Base-by-base conservation (phyloP, 1,140 invertebrate genomes). In the Drosophila bipectinata region DNA sequence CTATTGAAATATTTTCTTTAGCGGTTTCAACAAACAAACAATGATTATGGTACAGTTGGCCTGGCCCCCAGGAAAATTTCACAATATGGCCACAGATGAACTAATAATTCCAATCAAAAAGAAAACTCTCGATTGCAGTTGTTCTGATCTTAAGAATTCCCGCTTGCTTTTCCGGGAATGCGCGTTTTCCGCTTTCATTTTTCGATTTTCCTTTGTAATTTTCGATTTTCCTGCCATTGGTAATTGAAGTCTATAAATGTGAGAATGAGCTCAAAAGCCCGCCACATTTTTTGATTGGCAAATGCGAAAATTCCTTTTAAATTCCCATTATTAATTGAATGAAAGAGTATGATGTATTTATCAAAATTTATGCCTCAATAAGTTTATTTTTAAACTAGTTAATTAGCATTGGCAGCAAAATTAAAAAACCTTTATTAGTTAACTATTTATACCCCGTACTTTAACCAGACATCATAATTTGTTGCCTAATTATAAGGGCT, bases 81-180 rank as follows among this genome's bases (percentile, higher is more conserved):
- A 88, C 83, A 88, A 88, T 88, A 74, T 88, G 83, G 83, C 76
- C 76, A 58, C 83, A 88, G 83, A 87, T 82, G 71, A 87, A 88
- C 72, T 88, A 79, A 88, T 88, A 88, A 83, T 88, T 88, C 79
- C 15, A 44, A 44, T 18, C 57, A 82, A 83, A 82, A 28, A 28
- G 77, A 77, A 79, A 88, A 82, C 74, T 48, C 72, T 78, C 72
- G 75, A 88, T 82, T 64, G 61, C 48, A 58, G 47, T 44, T 68
- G 63, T 62, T 78, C 68, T 47, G 66, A 74, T 81, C 47, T 67
- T 64, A 34, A 14, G 49, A 30, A 39, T 54, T 45, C 49, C 30
- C 47, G 12, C 44, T 37, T 32, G 32, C 12, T 21, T 32, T 71
- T 63, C 55, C 49, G 30, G 61, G 58, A 82, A 82, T 82, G 26